Evolutionary conservation across 2,888 invertebrate genomes (phyloP), one percentile per base, ranked within the genome.

Genomic region (Invenusta paracnida): DNA sequence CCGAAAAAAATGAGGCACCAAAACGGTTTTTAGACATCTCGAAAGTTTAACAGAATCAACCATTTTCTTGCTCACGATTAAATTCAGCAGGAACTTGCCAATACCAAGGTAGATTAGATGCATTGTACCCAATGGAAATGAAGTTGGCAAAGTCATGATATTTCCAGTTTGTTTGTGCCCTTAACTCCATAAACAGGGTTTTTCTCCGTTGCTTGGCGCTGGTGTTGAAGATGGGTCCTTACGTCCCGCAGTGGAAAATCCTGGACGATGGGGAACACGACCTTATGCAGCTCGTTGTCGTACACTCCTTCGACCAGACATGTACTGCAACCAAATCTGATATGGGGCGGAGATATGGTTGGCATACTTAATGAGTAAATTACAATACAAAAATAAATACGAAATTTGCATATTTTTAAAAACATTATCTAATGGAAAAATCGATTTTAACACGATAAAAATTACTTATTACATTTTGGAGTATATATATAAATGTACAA

Each of bases 261-360:
- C 5, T 79, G 27, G 2, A 11, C 79, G n/a, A 79, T 25, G n/a
- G 79, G 79, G 29, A 79, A 79, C 11, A 79, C 5, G n/a, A 79
- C 29, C n/a, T 79, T 79, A 5, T 27, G 79, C 25, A 27, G n/a
- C n/a, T 79, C 79, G 5, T 79, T 25, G n/a, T 27, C n/a, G 11
- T 23, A 79, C 79, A n/a, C 5, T 23, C 79, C 79, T 25, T 25
- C 79, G n/a, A 79, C 29, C 2, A 79, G 29, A n/a, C 79, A 79
- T 79, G n/a, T 5, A 79, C 25, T 79, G n/a, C 79, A 79, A n/a
- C 79, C 79, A n/a, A 11, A 79, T 27, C 79, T 79, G 79, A 79
- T 13, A 66, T 13, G 11, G 66, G n/a, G n/a, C 13, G n/a, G n/a
- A n/a, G n/a, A n/a, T n/a, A n/a, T n/a, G n/a, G n/a, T n/a, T n/a